Percentiles rank a stretch among this genome's conserved stretches.
phyloP scores from a whole-genome alignment of 2,888 invertebrate genomes.

The Leucophenga montana region DNA sequence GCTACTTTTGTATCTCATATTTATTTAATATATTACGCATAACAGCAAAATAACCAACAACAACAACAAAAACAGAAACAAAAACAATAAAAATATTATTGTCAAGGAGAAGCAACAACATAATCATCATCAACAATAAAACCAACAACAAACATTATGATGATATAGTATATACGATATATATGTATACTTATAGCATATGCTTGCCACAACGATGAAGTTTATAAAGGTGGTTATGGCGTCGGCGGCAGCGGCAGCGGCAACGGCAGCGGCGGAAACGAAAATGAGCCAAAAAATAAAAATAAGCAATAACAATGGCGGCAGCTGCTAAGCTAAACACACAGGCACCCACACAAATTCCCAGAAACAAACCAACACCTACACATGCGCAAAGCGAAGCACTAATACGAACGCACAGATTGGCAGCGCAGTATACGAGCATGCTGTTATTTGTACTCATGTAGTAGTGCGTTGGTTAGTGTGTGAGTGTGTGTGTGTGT shows the following conservation, averaged over 20 bases:
- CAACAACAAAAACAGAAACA: constrained; percentile 45
- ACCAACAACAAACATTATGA: constrained; percentile 10
- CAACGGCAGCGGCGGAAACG: constrained; percentile 31
- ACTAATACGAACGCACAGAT: constrained; percentile 31
- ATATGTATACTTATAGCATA: neutral
- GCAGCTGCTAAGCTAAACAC: constrained; percentile 10
- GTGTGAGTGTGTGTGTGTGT: neutral
- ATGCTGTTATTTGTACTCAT: no score
- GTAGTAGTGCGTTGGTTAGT: constrained; percentile 26
- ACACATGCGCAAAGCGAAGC: constrained; percentile 50
- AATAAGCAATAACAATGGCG: constrained; percentile 47
- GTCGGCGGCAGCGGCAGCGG: constrained; percentile 46
- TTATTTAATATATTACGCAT: constrained; percentile 5
- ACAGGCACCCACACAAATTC: constrained; percentile 31
- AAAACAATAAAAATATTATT: constrained; percentile 37
- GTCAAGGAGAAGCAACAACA: constrained; percentile 26
- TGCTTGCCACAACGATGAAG: constrained; percentile 54
- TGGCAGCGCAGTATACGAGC: constrained; percentile 6
- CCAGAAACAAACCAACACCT: constrained; percentile 34
- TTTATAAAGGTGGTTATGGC: constrained; percentile 67
- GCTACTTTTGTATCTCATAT: neutral
- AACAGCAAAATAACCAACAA: constrained; percentile 17
- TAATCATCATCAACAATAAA: constrained; percentile 37
- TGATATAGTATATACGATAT: no score
- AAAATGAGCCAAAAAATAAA: constrained; percentile 18